A percentile compares a stretch with the other conserved stretches of the same genome.
Evolutionary conservation across 2,113 vertebrate species (phyloP).

Genomic region (Bubo bubo): DNA sequence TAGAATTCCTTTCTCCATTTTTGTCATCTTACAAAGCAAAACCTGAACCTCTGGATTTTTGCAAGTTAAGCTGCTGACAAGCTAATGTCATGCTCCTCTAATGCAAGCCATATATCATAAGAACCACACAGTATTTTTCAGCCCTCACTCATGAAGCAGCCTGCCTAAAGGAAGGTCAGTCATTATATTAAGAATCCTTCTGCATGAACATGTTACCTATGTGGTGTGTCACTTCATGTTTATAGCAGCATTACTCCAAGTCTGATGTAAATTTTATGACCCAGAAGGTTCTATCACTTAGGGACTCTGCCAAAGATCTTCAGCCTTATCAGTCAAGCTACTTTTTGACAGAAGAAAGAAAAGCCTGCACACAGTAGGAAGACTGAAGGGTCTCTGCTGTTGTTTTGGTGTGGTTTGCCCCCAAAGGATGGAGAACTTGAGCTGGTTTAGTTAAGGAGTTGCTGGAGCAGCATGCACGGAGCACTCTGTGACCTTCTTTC

Average conservation of each 20-base stretch:
- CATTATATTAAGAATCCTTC: not conserved
- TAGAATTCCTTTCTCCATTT: not conserved
- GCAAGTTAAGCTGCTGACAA: not conserved
- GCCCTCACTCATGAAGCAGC: not conserved
- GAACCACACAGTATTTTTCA: not conserved
- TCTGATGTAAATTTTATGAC: conserved; percentile 28
- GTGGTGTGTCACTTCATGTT: conserved; percentile 10
- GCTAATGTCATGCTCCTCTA: not conserved
- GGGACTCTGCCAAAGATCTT: not conserved
- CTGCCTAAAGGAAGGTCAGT: conserved; percentile 54
- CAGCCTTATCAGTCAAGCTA: not conserved
- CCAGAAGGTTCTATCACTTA: conserved; percentile 24
- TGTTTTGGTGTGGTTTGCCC: not conserved
- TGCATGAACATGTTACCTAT: not conserved
- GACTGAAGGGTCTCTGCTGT: not conserved
- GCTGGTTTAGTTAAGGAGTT: not conserved
- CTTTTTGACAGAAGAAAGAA: not conserved
- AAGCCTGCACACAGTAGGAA: not conserved
- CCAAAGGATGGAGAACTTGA: not conserved
- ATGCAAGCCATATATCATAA: not conserved
- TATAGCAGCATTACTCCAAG: conserved; percentile 1
- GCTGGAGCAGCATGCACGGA: fast-evolving
- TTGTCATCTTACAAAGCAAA: not conserved
- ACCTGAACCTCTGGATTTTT: not conserved
- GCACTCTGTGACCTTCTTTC: not conserved